Evolutionary conservation across 2,113 vertebrate genomes (phyloP).

Genomic region (Gobio gobio): DNA sequence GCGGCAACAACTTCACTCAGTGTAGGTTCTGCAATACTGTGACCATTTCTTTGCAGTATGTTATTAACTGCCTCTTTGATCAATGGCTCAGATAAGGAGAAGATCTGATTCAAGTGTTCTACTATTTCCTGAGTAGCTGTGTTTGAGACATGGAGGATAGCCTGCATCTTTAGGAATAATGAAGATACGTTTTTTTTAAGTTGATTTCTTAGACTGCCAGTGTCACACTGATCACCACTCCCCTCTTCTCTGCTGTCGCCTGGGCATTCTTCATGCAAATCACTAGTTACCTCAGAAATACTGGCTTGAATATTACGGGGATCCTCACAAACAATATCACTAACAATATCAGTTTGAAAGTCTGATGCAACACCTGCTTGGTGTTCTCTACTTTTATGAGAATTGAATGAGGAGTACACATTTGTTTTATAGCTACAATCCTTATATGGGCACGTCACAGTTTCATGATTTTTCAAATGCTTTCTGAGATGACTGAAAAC

Average conservation of each 20-base stretch:
- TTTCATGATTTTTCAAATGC: constrained; percentile 3
- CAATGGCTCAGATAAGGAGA: neutral
- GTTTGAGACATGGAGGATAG: neutral
- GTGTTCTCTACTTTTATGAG: constrained; percentile 10
- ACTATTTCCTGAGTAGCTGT: constrained; percentile 49
- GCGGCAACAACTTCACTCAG: constrained; percentile 45
- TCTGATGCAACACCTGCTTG: neutral
- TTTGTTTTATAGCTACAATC: constrained; percentile 9
- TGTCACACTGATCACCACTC: neutral
- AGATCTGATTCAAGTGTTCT: constrained; percentile 24
- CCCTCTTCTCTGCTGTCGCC: neutral
- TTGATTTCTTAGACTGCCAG: neutral
- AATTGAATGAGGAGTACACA: constrained; percentile 26
- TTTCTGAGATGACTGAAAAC: neutral
- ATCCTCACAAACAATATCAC: no score
- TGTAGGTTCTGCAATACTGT: constrained; percentile 14
- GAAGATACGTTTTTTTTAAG: neutral
- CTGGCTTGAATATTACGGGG: neutral
- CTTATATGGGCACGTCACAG: constrained; percentile 1
- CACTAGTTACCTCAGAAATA: neutral
- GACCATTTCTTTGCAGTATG: constrained; percentile 35
- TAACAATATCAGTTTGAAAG: neutral
- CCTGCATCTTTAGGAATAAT: neutral
- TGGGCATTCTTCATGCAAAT: neutral
- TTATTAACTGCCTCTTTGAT: neutral